Evolutionary conservation across 2,113 vertebrate genomes (phyloP).

Genomic region (Brachyhypopomus gauderio): DNA sequence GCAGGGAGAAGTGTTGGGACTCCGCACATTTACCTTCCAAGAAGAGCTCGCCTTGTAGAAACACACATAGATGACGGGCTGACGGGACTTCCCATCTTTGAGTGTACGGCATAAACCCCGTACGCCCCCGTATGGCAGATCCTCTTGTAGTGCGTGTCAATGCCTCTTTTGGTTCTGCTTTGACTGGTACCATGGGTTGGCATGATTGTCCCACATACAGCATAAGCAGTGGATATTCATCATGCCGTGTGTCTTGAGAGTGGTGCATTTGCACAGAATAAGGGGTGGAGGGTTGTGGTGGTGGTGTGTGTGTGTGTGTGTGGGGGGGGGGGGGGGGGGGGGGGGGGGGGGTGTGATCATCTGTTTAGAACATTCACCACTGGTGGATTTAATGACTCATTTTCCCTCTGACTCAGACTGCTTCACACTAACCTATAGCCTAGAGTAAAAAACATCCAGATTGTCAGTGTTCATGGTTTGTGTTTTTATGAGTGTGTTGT

Average conservation of each 20-base stretch:
- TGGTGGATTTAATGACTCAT: not conserved
- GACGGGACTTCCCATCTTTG: constrained; percentile 28
- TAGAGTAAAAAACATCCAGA: not conserved
- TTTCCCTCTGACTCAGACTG: constrained; percentile 1
- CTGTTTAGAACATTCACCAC: not conserved
- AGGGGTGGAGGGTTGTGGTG: not conserved
- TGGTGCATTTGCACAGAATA: constrained; percentile 39
- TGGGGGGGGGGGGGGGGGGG: too few relatives aligned
- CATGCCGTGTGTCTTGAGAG: constrained; percentile 22
- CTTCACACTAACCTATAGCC: constrained; percentile 16
- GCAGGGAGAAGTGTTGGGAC: constrained; percentile 26
- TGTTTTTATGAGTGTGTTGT: not conserved
- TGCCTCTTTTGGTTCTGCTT: not conserved
- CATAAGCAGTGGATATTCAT: constrained; percentile 22
- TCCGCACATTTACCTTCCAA: constrained; percentile 32
- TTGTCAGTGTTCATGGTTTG: not conserved
- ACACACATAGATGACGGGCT: constrained; percentile 40
- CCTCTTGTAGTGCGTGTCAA: constrained; percentile 16
- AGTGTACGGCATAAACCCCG: too few relatives aligned
- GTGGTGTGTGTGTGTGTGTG: not conserved
- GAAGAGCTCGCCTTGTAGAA: constrained; percentile 22
- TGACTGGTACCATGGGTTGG: constrained; percentile 6
- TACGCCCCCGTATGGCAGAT: too few relatives aligned
- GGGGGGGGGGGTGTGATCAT: not conserved
- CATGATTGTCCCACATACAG: not conserved